Evolutionary conservation across 2,797 vertebrate genomes (phyloP).

Genomic region (Megaceryle alcyon): DNA sequence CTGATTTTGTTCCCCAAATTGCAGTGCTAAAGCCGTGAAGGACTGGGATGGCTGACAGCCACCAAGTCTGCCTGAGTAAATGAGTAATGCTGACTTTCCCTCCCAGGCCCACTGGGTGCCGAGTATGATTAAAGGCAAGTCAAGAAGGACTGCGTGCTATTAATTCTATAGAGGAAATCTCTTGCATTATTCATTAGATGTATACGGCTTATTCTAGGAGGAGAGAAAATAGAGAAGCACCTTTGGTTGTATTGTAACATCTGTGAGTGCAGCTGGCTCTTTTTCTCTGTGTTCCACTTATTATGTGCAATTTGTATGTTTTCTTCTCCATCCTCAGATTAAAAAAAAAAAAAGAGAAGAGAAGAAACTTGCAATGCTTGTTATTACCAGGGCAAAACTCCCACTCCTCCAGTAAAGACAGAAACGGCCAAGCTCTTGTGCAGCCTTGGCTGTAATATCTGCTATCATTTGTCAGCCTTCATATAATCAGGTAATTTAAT

Average conservation of each 20-base stretch:
- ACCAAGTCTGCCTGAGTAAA: background rate
- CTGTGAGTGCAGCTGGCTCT: conserved; percentile 55
- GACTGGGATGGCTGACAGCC: background rate
- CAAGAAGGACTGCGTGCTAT: conserved; percentile 11
- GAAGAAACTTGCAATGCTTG: background rate
- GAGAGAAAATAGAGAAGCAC: conserved; percentile 39
- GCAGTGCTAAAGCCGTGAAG: accelerated
- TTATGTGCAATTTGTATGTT: conserved; percentile 51
- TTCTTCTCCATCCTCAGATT: conserved; percentile 12
- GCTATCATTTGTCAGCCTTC: conserved; percentile 43
- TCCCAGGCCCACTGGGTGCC: conserved; percentile 16
- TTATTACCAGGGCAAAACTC: conserved; percentile 10
- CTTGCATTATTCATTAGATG: conserved; percentile 39
- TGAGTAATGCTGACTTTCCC: conserved; percentile 7
- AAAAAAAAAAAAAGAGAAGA: background rate
- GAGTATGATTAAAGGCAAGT: conserved; percentile 51
- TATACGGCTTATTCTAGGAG: background rate
- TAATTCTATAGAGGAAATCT: conserved; percentile 46
- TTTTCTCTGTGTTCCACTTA: conserved; percentile 15
- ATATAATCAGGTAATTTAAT: conserved; percentile 61
- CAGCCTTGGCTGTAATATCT: conserved; percentile 13
- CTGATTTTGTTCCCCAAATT: background rate
- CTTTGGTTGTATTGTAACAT: conserved; percentile 45
- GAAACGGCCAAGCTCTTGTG: background rate
- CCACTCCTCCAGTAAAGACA: background rate